Conservation (phyloP, 2,797 vertebrate species). For the Amblyopsis hoosieri region DNA sequence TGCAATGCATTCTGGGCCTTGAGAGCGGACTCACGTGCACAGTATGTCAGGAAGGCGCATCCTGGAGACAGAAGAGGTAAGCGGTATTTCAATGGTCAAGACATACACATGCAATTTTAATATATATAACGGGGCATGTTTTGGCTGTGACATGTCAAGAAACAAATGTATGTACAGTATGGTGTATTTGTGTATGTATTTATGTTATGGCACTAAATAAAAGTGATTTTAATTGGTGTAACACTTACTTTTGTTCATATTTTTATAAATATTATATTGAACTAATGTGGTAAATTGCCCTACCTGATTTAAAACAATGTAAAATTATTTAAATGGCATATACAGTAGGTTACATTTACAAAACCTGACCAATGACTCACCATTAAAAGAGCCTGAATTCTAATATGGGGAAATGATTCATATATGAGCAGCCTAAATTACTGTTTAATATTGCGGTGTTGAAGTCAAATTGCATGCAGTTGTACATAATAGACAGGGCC, state of each 20-base stretch:
- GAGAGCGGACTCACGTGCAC: constrained; percentile 89
- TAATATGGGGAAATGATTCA: constrained; percentile 50
- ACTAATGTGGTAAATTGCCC: not conserved
- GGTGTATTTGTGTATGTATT: too few species aligned
- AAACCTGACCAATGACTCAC: constrained; percentile 27
- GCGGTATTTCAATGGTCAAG: not conserved
- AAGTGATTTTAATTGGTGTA: constrained; percentile 21
- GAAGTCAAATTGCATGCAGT: constrained; percentile 61
- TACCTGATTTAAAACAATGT: not conserved
- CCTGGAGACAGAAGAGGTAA: constrained; percentile 67
- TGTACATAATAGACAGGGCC: constrained; percentile 65
- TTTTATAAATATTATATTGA: not conserved
- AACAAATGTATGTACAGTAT: too few species aligned
- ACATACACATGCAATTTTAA: not conserved
- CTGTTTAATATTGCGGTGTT: constrained; percentile 59
- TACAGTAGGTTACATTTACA: not conserved
- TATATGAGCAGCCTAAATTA: constrained; percentile 51
- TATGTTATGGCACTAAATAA: constrained; percentile 16
- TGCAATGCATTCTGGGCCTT: constrained; percentile 93
- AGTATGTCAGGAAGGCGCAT: constrained; percentile 92
- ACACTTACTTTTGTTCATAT: constrained; percentile 14
- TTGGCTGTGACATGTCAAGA: too few species aligned
- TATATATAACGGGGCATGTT: too few species aligned
- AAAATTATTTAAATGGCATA: not conserved
- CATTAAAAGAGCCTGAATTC: constrained; percentile 29